These are phyloP conservation scores for Eulithis testata DNA, from an alignment of 2,888 invertebrate species.

Conservation along the genomic window DNA sequence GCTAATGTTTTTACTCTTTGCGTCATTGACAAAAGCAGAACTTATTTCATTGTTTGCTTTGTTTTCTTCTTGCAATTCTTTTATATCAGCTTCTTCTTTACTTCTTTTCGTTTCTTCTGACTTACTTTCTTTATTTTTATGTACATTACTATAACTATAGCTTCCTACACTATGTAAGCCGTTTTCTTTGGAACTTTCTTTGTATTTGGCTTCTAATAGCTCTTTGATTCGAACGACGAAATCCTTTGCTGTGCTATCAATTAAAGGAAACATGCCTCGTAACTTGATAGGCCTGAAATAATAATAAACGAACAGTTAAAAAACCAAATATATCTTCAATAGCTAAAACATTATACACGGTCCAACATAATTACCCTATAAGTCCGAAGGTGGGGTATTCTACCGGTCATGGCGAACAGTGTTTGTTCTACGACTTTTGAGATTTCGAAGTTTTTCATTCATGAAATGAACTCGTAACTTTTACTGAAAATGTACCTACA, in stretches of 20 bases:
- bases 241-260: slow-evolving; percentile 72
- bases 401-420: too few relatives aligned
- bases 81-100: not conserved
- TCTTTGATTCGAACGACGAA: slow-evolving; percentile 61
- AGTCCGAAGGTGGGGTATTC: too few relatives aligned
- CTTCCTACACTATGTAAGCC: slow-evolving; percentile 20
- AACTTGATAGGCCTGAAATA: slow-evolving; percentile 76
- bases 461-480: too few relatives aligned
- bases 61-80: slow-evolving; percentile 7
- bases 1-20: not conserved
- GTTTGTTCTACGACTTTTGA: too few relatives aligned
- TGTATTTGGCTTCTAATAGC: slow-evolving; percentile 46
- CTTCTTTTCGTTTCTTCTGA: not conserved
- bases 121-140: slow-evolving; percentile 2
- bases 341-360: too few relatives aligned
- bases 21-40: not conserved
- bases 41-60: slow-evolving; percentile 8
- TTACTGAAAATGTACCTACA: too few relatives aligned
- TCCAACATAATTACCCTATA: too few relatives aligned
- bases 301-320: not conserved
- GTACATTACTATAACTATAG: slow-evolving; percentile 22
- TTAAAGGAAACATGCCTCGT: slow-evolving; percentile 75
- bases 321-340: too few relatives aligned
- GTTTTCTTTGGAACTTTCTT: slow-evolving; percentile 35
- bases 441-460: too few relatives aligned